Evolutionary conservation across 2,113 vertebrate species (phyloP).

Genomic region (Echinops telfairi): DNA sequence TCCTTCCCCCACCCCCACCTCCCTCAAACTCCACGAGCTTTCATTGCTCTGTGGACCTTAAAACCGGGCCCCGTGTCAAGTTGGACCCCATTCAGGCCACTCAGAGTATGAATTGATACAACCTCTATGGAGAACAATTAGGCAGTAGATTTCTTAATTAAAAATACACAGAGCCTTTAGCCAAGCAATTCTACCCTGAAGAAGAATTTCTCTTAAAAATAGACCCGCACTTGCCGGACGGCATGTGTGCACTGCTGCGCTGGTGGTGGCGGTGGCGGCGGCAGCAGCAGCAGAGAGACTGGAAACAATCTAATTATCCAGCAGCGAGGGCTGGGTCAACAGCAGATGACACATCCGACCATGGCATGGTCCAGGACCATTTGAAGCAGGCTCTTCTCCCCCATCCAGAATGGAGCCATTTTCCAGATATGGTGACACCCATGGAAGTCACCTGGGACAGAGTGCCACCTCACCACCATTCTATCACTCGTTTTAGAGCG

Average conservation of each 20-base stretch:
- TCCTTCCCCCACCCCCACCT: no score
- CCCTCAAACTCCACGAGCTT: neutral
- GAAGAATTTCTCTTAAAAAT: neutral
- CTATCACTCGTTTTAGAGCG: neutral
- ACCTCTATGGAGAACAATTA: neutral
- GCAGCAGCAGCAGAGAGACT: neutral
- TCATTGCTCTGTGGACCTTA: neutral
- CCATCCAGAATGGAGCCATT: neutral
- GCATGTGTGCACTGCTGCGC: neutral
- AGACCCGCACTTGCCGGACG: neutral
- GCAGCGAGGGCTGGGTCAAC: neutral
- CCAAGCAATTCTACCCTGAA: neutral
- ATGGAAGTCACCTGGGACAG: neutral
- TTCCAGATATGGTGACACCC: neutral
- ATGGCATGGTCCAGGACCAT: neutral
- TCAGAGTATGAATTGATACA: neutral
- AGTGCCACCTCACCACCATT: neutral
- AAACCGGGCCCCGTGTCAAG: neutral
- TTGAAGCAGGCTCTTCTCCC: neutral
- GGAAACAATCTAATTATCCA: neutral
- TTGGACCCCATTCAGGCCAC: slow-evolving; percentile 11
- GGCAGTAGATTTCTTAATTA: slow-evolving; percentile 38
- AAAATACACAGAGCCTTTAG: slow-evolving; percentile 28
- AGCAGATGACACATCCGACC: neutral
- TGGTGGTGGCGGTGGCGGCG: neutral